Base-by-base conservation (phyloP, 1,140 invertebrate genomes). In the Drosophila pectinifera region DNA sequence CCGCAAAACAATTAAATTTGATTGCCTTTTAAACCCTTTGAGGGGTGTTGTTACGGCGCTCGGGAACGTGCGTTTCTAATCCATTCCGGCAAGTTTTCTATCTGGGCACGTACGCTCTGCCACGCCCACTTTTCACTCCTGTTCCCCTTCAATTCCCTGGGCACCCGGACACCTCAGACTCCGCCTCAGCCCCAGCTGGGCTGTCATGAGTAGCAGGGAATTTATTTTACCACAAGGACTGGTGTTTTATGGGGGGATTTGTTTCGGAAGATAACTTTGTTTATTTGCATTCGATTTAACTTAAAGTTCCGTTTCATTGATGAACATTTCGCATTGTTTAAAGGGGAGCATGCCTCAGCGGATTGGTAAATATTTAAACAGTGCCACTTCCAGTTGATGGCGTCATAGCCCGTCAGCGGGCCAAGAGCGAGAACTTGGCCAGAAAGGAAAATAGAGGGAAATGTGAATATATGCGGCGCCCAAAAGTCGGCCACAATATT, bases 1-100 rank as follows among this genome's bases (percentile, higher is more conserved):
- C 80, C 80, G 63, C 76, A 88, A 77, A 84, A 89, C 84, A 88
- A 89, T 88, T 88, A 89, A 88, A 84, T 88, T 88, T 88, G 84
- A 88, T 88, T 88, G 84, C 84, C 73, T 68, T 84, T 89, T 89
- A 88, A 88, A 80, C 72, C 84, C 84, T 79, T 80, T 65, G 70
- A 69, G 64, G 65, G 43, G 64, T 38, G 31, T 45, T 49, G 43
- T 22, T 20, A 28, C 48, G 34, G 13, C 28, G 13, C 13, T 20
- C 13, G 56, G 64, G 45, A 42, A 53, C 56, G 67, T 53, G 64
- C 75, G 31, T 49, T 70, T 76, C 79, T 88, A 88, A 88, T 88
- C 83, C 76, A 56, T 77, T 73, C 49, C 51, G 34, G 48, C 62
- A 78, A 84, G 73, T 88, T 83, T 83, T 62, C 59, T 86, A 76